Base-by-base conservation (phyloP, 1,140 invertebrate genomes). In the Drosophila albomicans region DNA sequence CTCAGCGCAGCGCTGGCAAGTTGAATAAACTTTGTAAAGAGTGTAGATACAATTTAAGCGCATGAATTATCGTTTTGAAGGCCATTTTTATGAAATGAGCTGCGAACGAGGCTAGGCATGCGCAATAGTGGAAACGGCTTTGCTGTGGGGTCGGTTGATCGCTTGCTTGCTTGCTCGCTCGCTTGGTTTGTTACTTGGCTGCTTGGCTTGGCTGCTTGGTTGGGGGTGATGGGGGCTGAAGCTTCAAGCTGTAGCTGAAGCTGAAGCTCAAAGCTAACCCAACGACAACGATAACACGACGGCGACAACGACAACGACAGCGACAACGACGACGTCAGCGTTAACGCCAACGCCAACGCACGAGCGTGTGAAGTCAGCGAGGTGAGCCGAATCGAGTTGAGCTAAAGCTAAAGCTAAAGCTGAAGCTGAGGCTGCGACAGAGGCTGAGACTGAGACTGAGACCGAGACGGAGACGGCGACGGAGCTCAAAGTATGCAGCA, bases 41-140 rank as follows among this genome's bases (percentile, higher is more conserved):
- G 87, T 81, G 79, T 87, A 81, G 72, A 88, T 88, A 75, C 75
- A 87, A 91, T 81, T 82, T 76, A 91, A 91, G 80, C 80, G 75
- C 84, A 84, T 91, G 88, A 91, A 88, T 91, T 88, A 87, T 82
- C 82, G 69, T 85, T 91, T 91, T 91, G 88, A 91, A 91, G 88
- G 88, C 88, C 88, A 91, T 91, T 82, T 81, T 78, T 59, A 70
- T 70, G 66, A 85, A 86, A 86, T 85, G 82, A 86, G 76, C 82
- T 58, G 62, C 82, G 82, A 85, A 81, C 82, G 82, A 81, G 82
- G 82, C 82, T 85, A 85, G 78, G 82, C 82, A 85, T 86, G 82
- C 82, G 82, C 82, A 86, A 86, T 85, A 86, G 82, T 67, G 56
- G 65, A 82, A 57, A 52, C 57, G 61, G 30, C 28, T 15, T 30